Evolutionary conservation across 2,113 vertebrate genomes (phyloP), one percentile per base, ranked within the genome.

Genomic region (Solea solea): DNA sequence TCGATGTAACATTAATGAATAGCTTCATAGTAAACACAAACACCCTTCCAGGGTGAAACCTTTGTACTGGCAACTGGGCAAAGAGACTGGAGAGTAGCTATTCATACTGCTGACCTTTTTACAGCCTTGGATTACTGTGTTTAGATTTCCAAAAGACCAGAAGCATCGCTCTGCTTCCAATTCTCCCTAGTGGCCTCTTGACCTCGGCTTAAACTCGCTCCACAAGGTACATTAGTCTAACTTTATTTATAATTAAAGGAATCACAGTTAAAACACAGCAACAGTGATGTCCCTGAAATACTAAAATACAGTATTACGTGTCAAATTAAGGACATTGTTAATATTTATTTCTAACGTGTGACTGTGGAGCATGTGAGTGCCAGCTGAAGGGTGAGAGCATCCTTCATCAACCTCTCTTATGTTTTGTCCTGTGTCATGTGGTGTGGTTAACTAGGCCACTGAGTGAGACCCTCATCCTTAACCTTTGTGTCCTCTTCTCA

Each of bases 321-420:
- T 63, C 7, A 16, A 28, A 53, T 44, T 51, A 66, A 55, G 61
- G 9, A 52, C 56, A n/a, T 39, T 7, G 13, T 28, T 34, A 64
- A 65, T 1, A 10, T 9, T 13, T 27, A 41, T 45, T 60, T 50
- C 12, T 14, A 1, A 15, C 9, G 25, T 53, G 9, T 27, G 48
- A 52, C 25, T 11, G 48, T 1, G 5, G 52, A 77, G 28, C n/a
- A 27, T 57, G 15, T 52, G 12, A 56, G 64, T 27, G 21, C 60
- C 27, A 71, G 64, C 6, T 45, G 67, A 51, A 70, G n/a, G n/a
- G 45, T 28, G 45, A 39, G 44, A 58, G 51, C 41, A 9, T 50
- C 57, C 16, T 86, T 87, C 87, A 88, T 86, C 72, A 76, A 45
- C 44, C 27, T 16, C 13, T 66, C 78, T 83, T 87, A 86, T 68